Evolutionary conservation across 2,797 vertebrate genomes (phyloP), one percentile per base, ranked within the genome.

Genomic region (Sphenodon punctatus): DNA sequence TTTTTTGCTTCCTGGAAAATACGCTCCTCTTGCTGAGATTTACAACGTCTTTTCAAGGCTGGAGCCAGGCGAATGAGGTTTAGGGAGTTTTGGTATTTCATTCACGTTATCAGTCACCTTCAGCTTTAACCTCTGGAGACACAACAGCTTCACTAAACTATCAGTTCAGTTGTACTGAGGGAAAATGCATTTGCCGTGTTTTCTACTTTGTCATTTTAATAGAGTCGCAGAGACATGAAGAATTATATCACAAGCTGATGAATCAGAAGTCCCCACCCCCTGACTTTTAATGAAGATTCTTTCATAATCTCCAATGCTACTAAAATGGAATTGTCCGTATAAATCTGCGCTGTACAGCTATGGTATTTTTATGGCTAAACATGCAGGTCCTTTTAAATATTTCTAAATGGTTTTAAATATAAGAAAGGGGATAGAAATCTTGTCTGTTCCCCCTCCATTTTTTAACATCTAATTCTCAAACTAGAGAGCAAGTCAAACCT

Each of bases 11-110:
- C 72, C 63, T 80, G 43, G n/a, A 89, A 90, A 88, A 5, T 19
- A 46, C 13, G 39, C 46, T 75, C 43, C 74, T 77, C 39, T 80
- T 88, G 73, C 59, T 63, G 85, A 80, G 38, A 92, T 85, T 90
- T 84, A 78, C 22, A 78, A 45, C 10, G 7, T 17, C 51, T 87
- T 67, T 90, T 71, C 78, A 61, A 86, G 42, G 32, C 55, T 79
- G 68, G 46, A 84, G 53, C n/a, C 45, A 88, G 67, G 23, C 39
- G 66, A 87, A 89, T 27, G 32, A 80, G 63, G 13, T 56, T 84
- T 74, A 78, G 30, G 85, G 67, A 10, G 23, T 82, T 91, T 92
- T 87, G 30, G 39, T 92, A 89, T 87, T 95, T 94, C 51, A 59
- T 65, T 68, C 86, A 88, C 27, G 32, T 92, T 92, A 87, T 84